Percentiles rank a stretch among this genome's conserved stretches.
Evolutionary conservation across 2,113 vertebrate species (phyloP).

Genomic region (Thermophis baileyi): DNA sequence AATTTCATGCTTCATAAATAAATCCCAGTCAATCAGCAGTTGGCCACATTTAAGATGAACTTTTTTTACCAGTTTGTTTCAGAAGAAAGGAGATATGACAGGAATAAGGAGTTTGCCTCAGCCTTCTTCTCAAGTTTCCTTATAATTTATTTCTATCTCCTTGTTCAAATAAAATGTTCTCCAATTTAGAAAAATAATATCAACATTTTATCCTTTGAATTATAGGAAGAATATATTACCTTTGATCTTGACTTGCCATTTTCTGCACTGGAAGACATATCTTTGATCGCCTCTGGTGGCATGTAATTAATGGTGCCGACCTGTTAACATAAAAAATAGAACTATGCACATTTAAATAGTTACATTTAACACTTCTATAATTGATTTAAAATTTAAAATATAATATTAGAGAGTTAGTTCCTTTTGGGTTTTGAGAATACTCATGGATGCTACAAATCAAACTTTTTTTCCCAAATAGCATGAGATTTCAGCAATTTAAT

Average conservation of each 20-base stretch:
- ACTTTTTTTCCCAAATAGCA: not conserved
- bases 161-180: not conserved
- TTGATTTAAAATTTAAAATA: not conserved
- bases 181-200: not conserved
- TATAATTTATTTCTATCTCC: not conserved
- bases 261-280: conserved; percentile 82
- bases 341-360: not conserved
- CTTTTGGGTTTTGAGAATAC: not conserved
- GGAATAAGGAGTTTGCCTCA: not conserved
- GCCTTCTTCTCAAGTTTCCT: not conserved
- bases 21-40: not conserved
- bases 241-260: conserved; percentile 86
- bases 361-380: not conserved
- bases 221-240: conserved; percentile 66
- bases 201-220: not conserved
- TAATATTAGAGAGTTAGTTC: not conserved
- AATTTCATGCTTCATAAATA: not conserved
- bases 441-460: not conserved
- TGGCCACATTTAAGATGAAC: not conserved
- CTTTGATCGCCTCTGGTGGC: conserved; percentile 95
- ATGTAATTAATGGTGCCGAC: conserved; percentile 97
- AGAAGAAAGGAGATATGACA: not conserved
- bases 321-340: conserved; percentile 64
- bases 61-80: not conserved
- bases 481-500: not conserved